phyloP scores from a whole-genome alignment of 2,113 vertebrate species.

The Stictonetta naevosa region DNA sequence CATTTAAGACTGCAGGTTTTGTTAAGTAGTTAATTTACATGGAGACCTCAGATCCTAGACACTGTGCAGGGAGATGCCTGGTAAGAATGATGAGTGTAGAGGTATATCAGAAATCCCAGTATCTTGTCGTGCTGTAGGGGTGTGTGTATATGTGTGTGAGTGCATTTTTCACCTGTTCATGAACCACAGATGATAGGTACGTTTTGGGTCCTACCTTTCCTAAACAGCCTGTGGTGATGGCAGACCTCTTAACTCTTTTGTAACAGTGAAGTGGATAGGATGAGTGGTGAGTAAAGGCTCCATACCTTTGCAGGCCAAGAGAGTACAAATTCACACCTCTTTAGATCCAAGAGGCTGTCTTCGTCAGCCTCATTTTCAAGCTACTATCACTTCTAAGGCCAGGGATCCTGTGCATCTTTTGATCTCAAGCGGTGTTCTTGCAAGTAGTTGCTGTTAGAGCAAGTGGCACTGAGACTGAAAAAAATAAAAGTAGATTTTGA shows the following conservation, averaged over 20 bases:
- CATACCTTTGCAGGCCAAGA: not conserved
- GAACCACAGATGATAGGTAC: not conserved
- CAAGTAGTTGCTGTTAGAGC: not conserved
- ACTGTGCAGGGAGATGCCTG: not conserved
- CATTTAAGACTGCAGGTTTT: not conserved
- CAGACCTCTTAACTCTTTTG: not conserved
- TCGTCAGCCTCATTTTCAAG: not conserved
- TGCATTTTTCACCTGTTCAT: not conserved
- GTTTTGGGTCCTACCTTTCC: not conserved
- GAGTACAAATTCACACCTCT: not conserved
- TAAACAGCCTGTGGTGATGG: not conserved
- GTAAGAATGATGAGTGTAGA: not conserved
- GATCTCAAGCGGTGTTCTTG: not conserved
- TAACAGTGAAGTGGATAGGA: not conserved
- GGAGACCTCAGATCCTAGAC: not conserved
- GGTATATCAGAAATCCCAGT: not conserved
- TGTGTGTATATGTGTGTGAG: fast-evolving
- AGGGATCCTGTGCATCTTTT: not conserved
- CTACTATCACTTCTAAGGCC: not conserved
- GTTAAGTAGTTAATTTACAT: not conserved
- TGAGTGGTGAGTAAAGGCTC: not conserved
- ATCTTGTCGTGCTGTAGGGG: not conserved
- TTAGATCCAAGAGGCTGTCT: not conserved
- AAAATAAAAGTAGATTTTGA: no score
- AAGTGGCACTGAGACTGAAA: not conserved